phyloP scores from a whole-genome alignment of 2,888 invertebrate genomes.

The Drosophila peninsularis region DNA sequence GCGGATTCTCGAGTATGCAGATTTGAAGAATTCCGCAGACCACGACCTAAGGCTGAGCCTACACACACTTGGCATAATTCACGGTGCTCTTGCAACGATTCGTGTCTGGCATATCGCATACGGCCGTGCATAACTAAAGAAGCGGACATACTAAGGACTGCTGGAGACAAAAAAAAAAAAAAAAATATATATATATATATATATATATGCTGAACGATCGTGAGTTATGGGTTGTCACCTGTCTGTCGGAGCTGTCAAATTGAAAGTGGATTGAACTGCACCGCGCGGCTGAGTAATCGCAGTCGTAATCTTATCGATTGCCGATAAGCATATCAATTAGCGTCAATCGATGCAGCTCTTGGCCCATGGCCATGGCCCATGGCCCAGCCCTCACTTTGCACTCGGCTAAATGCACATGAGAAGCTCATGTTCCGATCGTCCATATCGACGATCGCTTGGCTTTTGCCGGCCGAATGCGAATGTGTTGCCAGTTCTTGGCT shows the following conservation, averaged over 20 bases:
- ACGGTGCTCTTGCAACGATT: conserved; percentile 45
- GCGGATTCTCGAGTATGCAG: conserved; percentile 47
- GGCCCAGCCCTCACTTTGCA: conserved; percentile 22
- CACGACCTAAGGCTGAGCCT: conserved; percentile 27
- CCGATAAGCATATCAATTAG: conserved; percentile 85
- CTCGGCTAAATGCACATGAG: conserved; percentile 22
- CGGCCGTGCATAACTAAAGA: conserved; percentile 67
- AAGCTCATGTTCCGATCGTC: conserved; percentile 39
- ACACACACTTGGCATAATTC: conserved; percentile 57
- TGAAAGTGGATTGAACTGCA: conserved; percentile 84
- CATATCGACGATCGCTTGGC: conserved; percentile 29
- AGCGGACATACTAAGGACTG: conserved; percentile 76
- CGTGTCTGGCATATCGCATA: conserved; percentile 71
- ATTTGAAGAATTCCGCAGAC: conserved; percentile 45
- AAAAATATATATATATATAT: conserved; percentile 46
- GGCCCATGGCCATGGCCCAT: conserved; percentile 1
- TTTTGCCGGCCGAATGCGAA: conserved; percentile 16
- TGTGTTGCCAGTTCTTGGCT: conserved; percentile 14
- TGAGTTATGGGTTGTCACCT: conserved; percentile 85
- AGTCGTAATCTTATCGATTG: conserved; percentile 81
- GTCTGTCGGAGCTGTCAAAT: conserved; percentile 85
- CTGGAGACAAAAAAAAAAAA: conserved; percentile 30
- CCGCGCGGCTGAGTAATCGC: conserved; percentile 67
- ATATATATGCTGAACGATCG: conserved; percentile 37
- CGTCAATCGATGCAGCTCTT: conserved; percentile 56